These are phyloP conservation scores for Hystrix cristata DNA, from an alignment of 2,113 vertebrate species.

Conservation along the genomic window DNA sequence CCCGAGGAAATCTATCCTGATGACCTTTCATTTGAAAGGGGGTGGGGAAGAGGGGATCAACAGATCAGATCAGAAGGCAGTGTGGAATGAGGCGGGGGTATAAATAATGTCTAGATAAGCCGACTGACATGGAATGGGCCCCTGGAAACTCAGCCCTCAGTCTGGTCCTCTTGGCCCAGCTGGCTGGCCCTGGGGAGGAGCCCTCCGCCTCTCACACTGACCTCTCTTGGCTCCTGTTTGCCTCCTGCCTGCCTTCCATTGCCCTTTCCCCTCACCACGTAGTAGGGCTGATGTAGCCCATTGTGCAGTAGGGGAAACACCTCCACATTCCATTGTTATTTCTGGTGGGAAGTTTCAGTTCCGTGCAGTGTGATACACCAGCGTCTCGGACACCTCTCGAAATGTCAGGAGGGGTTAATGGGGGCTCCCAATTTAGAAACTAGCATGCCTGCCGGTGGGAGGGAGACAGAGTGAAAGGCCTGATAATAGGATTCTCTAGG, in stretches of 20 bases:
- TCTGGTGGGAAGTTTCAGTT: slow-evolving; percentile 31
- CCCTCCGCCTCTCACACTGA: background rate
- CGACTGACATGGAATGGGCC: slow-evolving; percentile 64
- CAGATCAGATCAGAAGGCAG: slow-evolving; percentile 80
- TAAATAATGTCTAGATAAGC: slow-evolving; percentile 80
- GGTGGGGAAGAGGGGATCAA: slow-evolving; percentile 78
- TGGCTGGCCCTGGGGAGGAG: slow-evolving; percentile 37
- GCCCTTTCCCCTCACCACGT: slow-evolving; percentile 27
- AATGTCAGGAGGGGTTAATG: slow-evolving; percentile 34
- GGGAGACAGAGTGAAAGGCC: background rate
- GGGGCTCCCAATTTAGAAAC: background rate
- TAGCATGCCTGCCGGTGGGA: background rate
- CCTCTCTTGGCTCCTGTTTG: slow-evolving; percentile 34
- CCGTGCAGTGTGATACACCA: background rate
- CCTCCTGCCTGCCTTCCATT: background rate
- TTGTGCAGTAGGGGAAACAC: background rate
- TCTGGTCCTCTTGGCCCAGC: slow-evolving; percentile 54
- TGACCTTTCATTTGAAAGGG: slow-evolving; percentile 80
- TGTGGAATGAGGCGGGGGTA: slow-evolving; percentile 79
- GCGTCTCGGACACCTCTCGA: background rate
- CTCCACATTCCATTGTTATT: background rate
- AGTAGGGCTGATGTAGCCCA: slow-evolving; percentile 16
- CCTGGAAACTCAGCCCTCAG: slow-evolving; percentile 55
- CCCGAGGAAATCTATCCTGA: slow-evolving; percentile 79
- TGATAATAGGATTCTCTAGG: background rate